Evolutionary conservation across 2,888 invertebrate species (phyloP).

Genomic region (Syritta pipiens): DNA sequence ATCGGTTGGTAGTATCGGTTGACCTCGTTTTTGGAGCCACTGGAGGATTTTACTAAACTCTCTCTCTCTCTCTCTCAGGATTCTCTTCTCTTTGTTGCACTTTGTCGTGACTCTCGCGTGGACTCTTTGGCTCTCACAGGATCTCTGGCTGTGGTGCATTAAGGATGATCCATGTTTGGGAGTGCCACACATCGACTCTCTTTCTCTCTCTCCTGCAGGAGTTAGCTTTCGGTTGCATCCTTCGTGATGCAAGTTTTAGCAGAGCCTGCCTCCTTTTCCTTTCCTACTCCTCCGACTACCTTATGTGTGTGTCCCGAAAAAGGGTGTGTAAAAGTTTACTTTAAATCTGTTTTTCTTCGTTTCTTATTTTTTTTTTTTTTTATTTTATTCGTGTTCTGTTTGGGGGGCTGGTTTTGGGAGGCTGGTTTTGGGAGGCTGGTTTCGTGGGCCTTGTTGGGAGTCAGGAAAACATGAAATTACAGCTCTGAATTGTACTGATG

Average conservation of each 20-base stretch:
- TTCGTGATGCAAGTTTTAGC: slow-evolving; percentile 48
- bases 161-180: slow-evolving; percentile 58
- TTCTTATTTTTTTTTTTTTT: too few relatives aligned
- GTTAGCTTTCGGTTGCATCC: slow-evolving; percentile 48
- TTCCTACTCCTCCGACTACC: not conserved
- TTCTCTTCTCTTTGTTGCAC: not conserved
- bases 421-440: too few relatives aligned
- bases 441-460: too few relatives aligned
- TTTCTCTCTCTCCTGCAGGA: not conserved
- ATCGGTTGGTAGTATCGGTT: slow-evolving; percentile 72
- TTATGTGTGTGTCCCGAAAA: slow-evolving; percentile 57
- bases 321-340: slow-evolving; percentile 69
- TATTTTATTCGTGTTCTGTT: too few relatives aligned
- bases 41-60: too few relatives aligned
- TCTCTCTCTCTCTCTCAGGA: not conserved
- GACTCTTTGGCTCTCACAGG: not conserved
- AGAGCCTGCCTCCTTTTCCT: slow-evolving; percentile 2
- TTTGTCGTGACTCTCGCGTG: not conserved
- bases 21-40: slow-evolving; percentile 74
- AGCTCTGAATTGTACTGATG: slow-evolving; percentile 34
- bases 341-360: slow-evolving; percentile 28
- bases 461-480: slow-evolving; percentile 39
- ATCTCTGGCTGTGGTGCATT: too few relatives aligned
- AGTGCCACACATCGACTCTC: slow-evolving; percentile 45
- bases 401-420: too few relatives aligned